These are phyloP conservation scores for Microcebus jonahi DNA, from an alignment of 2,113 vertebrate genomes.

Conservation along the genomic window DNA sequence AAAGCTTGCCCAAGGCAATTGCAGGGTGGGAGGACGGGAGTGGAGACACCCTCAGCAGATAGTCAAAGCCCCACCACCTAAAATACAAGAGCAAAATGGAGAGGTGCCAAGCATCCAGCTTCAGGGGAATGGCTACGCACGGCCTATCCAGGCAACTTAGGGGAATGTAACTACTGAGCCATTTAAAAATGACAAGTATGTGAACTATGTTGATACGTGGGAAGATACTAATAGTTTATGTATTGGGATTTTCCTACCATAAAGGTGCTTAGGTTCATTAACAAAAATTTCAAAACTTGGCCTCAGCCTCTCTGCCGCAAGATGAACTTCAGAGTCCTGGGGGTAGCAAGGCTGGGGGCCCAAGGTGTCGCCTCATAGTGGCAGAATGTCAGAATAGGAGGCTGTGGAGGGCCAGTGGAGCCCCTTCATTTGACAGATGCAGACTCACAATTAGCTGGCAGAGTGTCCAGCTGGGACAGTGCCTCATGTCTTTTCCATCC, in stretches of 20 bases:
- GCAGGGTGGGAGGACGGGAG: rapidly evolving
- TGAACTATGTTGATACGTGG: conserved; percentile 55
- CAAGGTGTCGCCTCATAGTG: too few species aligned
- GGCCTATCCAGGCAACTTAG: background rate
- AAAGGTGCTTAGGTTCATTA: conserved; percentile 46
- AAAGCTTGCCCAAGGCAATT: background rate
- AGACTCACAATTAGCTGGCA: background rate
- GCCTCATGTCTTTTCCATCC: background rate
- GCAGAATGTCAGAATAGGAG: background rate
- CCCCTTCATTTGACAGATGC: background rate
- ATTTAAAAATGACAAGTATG: conserved; percentile 70
- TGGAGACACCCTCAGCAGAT: background rate
- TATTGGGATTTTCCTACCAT: background rate
- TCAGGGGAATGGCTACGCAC: background rate
- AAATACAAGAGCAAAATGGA: background rate
- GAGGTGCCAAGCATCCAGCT: background rate
- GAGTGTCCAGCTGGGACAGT: rapidly evolving
- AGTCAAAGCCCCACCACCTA: background rate
- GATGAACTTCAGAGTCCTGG: background rate
- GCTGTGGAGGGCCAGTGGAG: rapidly evolving
- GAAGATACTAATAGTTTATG: conserved; percentile 25
- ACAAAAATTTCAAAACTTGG: conserved; percentile 22
- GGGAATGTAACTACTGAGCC: conserved; percentile 50
- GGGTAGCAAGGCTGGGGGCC: background rate
- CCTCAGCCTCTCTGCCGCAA: background rate